Evolutionary conservation across 2,888 invertebrate species (phyloP), one percentile per base, ranked within the genome.

Genomic region (Sinelater perroti): DNA sequence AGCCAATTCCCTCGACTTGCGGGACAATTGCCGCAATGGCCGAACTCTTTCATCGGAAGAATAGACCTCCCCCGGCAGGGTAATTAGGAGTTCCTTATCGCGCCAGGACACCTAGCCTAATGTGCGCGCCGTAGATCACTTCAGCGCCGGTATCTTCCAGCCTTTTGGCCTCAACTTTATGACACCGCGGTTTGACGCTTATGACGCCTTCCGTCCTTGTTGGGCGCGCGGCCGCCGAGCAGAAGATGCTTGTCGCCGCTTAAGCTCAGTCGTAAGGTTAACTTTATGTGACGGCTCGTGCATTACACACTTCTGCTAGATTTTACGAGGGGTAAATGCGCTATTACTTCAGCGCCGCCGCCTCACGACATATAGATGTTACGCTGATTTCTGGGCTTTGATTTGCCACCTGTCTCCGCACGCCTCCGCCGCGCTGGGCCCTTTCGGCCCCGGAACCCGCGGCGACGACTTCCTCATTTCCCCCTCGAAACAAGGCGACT

Each of bases 241-340:
- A 36, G 58, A 61, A 66, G 62, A 61, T 57, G 63, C 60, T 65
- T 62, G 66, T 68, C 67, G 66, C 65, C 63, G 64, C 66, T 67
- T 63, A 64, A 66, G 63, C 69, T 56, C 52, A 68, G 69, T 70
- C 69, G 67, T 68, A 68, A 70, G 70, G 69, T 67, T 68, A 75
- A 76, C 69, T 78, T 78, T 78, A 78, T 78, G 78, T 76, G 78
- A 78, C 78, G 75, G 72, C 72, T 73, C 73, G 73, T 76, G 76
- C 75, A 78, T 78, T 77, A 77, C 77, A 78, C 78, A 78, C 77
- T 78, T 78, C 77, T 74, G 69, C 70, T 68, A 69, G 73, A 77
- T 74, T 78, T 78, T 78, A 78, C 73, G 77, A 77, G 75, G 77
- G 76, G 75, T 73, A 77, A 70, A 76, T 73, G 75, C 70, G 73